Evolutionary conservation across 2,797 vertebrate genomes (phyloP), one percentile per base, ranked within the genome.

Genomic region (Buceros bicornis): DNA sequence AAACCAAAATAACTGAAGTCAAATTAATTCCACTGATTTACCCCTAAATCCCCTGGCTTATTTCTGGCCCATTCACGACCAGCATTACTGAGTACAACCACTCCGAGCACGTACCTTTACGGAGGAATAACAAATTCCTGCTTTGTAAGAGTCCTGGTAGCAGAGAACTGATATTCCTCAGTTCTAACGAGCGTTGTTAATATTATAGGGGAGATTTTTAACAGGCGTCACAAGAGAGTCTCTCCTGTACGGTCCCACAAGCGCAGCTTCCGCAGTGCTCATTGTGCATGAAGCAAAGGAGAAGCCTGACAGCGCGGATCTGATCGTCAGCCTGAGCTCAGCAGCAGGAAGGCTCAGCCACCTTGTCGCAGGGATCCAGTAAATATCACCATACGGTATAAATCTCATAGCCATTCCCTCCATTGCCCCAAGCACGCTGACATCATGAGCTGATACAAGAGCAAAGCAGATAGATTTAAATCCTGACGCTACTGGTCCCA

Each of bases 1-100:
- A 94, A 82, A 82, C 43, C 67, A 92, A 90, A 95, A 77, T 73
- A 91, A 95, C 60, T 22, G 22, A 87, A 87, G 45, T 70, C 10
- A 80, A 90, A 82, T 60, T 77, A 90, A 93, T 81, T 87, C 37
- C 21, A 19, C 51, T 35, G 47, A 42, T 88, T 87, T 82, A 82
- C 48, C 65, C 65, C 60, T 0, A 89, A 70, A 77, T 85, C 64
- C 33, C 35, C 28, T 77, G 33, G 40, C 14, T 92, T 82, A 71
- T 69, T 90, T 80, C 50, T 92, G 61, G n/a, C 71, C 57, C 33
- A 7, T 74, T 82, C 76, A 57, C 48, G 50, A n/a, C 22, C 26
- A 57, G 21, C 21, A 8, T 82, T 66, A 40, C 74, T 33, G 28
- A 70, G 35, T n/a, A 40, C n/a, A 74, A 54, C 74, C 20, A 11